Conservation (phyloP, 2,113 vertebrate genomes). For the Phylloscopus whistleri region DNA sequence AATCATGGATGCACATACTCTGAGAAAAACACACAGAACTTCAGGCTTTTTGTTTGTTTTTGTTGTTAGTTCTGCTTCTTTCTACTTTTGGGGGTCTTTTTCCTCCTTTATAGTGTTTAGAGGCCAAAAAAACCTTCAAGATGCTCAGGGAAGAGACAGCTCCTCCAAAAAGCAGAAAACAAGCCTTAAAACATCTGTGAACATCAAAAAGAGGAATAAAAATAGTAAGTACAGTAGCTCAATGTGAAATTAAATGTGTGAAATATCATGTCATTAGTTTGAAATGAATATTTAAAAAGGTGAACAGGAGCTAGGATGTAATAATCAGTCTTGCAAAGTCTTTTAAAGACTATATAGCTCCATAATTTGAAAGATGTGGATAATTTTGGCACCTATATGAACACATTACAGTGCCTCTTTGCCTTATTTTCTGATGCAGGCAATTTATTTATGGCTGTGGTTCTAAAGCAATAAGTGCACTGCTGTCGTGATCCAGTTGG, state of each 20-base stretch:
- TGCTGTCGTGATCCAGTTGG: neutral
- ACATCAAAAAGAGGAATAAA: constrained; percentile 91
- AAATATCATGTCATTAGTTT: neutral
- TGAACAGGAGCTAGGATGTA: neutral
- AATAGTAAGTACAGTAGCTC: constrained; percentile 74
- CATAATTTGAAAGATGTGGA: neutral
- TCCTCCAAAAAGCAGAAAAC: constrained; percentile 90
- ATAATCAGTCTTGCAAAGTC: neutral
- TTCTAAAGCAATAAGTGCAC: neutral
- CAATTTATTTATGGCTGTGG: neutral
- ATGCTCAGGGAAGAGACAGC: constrained; percentile 76
- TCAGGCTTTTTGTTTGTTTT: neutral
- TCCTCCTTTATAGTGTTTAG: constrained; percentile 67
- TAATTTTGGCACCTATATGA: neutral
- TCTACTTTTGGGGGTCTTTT: neutral
- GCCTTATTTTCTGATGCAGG: neutral
- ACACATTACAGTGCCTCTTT: neutral
- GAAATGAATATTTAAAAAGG: neutral
- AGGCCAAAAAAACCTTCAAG: constrained; percentile 85
- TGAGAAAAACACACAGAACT: neutral
- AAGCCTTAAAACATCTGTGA: constrained; percentile 86
- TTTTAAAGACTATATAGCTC: neutral
- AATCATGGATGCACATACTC: neutral
- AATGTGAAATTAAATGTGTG: neutral
- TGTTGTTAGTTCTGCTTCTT: neutral